These are phyloP conservation scores for Drosophila ezoana DNA, from an alignment of 2,888 invertebrate genomes.

Conservation along the genomic window DNA sequence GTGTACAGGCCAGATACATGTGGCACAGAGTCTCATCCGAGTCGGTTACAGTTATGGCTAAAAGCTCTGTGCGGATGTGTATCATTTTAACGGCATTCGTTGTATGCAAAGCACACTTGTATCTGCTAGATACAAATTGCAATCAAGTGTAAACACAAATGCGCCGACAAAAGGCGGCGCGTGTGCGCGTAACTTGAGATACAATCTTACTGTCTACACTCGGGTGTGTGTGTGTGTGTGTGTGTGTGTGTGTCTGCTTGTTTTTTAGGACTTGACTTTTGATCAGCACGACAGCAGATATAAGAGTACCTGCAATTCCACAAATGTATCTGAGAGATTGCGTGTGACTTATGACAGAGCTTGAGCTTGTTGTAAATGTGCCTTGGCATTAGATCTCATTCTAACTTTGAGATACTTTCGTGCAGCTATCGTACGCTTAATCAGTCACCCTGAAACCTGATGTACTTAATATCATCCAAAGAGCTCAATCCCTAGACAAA, in stretches of 20 bases:
- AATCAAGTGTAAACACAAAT: constrained; percentile 71
- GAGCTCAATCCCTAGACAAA: neutral
- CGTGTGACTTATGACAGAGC: constrained; percentile 12
- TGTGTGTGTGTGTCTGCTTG: neutral
- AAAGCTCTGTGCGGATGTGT: constrained; percentile 15
- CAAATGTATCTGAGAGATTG: constrained; percentile 19
- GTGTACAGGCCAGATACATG: constrained; percentile 2
- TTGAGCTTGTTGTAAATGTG: constrained; percentile 3
- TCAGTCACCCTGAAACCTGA: constrained; percentile 11
- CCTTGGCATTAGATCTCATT: constrained; percentile 24
- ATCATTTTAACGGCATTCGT: constrained; percentile 57
- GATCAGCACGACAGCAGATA: neutral
- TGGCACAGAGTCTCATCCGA: constrained; percentile 18
- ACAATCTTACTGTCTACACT: constrained; percentile 42
- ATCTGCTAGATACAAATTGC: constrained; percentile 68
- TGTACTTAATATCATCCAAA: constrained; percentile 1
- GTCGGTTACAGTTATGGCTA: constrained; percentile 33
- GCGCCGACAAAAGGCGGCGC: constrained; percentile 55
- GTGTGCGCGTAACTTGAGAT: constrained; percentile 59
- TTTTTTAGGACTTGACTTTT: constrained; percentile 20
- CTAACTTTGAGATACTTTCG: constrained; percentile 6
- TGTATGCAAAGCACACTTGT: constrained; percentile 59
- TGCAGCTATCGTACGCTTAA: neutral
- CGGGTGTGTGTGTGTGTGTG: neutral
- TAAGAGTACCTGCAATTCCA: neutral